Percentiles rank a stretch among this genome's conserved stretches.
phyloP scores from a whole-genome alignment of 2,888 invertebrate genomes.

The Cerastis leucographa region DNA sequence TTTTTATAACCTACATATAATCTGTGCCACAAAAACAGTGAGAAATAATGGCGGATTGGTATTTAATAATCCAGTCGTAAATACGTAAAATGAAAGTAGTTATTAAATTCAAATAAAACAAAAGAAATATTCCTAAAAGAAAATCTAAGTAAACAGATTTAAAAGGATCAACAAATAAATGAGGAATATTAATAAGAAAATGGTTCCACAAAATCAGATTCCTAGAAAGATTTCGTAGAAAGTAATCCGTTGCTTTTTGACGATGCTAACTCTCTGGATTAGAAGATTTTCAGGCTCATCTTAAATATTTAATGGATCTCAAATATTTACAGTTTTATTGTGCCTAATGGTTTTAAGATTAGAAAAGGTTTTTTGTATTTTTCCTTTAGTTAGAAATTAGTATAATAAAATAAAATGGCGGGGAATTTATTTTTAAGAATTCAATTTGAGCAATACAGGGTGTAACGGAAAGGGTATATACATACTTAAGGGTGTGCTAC shows the following conservation, averaged over 20 bases:
- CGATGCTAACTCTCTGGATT: constrained; percentile 10
- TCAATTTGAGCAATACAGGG: not conserved
- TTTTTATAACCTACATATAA: not conserved
- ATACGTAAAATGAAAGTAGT: not conserved
- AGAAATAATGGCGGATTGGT: not conserved
- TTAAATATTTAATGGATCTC: constrained; percentile 29
- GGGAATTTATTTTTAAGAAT: not conserved
- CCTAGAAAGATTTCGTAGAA: constrained; percentile 15
- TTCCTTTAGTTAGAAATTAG: not conserved
- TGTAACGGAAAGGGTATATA: no score
- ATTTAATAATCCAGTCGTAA: not conserved
- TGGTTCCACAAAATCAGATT: constrained; percentile 18
- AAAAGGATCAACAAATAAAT: constrained; percentile 11
- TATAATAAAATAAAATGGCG: not conserved
- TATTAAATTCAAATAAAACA: not conserved
- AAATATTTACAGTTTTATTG: constrained; percentile 6
- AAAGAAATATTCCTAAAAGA: not conserved
- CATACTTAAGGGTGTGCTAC: no score
- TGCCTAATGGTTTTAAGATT: not conserved
- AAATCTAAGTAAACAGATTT: constrained; percentile 7
- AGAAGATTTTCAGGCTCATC: constrained; percentile 11
- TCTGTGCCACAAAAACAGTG: not conserved
- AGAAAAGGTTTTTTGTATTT: not conserved
- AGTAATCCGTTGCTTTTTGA: constrained; percentile 36
- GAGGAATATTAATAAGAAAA: constrained; percentile 4